Conservation (phyloP, 2,113 vertebrate genomes). For the Apodemus speciosus region DNA sequence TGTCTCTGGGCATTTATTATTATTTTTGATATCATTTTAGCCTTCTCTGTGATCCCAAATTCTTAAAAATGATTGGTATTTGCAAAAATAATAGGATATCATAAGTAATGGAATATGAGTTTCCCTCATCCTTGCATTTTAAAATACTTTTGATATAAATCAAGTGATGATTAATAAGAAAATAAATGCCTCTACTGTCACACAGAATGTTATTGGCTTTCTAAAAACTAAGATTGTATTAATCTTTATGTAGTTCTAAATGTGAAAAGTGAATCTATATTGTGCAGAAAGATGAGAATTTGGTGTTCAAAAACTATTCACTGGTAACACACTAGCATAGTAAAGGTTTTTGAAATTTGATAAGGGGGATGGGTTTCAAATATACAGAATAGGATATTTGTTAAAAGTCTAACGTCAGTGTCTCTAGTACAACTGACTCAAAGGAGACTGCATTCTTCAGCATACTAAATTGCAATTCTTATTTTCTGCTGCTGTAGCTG, state of each 20-base stretch:
- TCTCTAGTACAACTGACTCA: slow-evolving; percentile 43
- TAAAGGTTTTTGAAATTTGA: slow-evolving; percentile 22
- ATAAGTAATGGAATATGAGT: background rate
- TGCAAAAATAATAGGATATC: background rate
- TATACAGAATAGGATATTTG: background rate
- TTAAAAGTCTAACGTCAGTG: background rate
- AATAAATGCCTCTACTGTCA: background rate
- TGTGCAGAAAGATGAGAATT: background rate
- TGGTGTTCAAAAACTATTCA: background rate
- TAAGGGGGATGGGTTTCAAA: background rate
- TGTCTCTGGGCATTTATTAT: background rate
- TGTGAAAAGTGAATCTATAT: background rate
- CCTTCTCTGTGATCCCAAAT: background rate
- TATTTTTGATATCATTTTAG: slow-evolving; percentile 14
- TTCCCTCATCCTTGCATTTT: slow-evolving; percentile 35
- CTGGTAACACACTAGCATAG: background rate
- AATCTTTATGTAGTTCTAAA: background rate
- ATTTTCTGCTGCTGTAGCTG: slow-evolving; percentile 58
- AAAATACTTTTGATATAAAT: slow-evolving; percentile 20
- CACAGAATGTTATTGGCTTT: slow-evolving; percentile 1
- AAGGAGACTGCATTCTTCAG: slow-evolving; percentile 14
- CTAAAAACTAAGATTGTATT: background rate
- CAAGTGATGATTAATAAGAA: slow-evolving; percentile 8
- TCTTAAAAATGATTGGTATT: background rate
- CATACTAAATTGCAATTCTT: slow-evolving; percentile 47